phyloP scores from a whole-genome alignment of 2,888 invertebrate species.

The Polydrusus tereticollis region DNA sequence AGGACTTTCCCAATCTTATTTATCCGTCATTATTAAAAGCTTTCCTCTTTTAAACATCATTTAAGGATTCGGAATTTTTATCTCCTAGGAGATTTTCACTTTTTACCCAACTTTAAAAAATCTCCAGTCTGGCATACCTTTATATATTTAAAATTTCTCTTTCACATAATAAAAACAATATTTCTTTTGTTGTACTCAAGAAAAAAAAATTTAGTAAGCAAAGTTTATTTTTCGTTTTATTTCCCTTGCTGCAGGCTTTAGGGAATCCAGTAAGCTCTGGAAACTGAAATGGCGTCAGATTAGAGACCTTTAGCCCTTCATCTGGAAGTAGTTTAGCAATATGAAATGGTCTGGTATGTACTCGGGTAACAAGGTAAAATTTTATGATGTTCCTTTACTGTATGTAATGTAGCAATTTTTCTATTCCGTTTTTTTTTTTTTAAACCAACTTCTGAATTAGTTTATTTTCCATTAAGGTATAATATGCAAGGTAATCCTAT shows the following conservation, averaged over 20 bases:
- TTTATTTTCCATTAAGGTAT: no score
- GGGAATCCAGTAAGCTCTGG: slow-evolving; percentile 7
- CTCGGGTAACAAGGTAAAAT: neutral
- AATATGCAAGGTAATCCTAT: no score
- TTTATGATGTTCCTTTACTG: neutral
- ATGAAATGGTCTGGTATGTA: neutral
- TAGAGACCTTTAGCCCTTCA: slow-evolving; percentile 1
- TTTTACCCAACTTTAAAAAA: no score
- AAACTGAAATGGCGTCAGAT: slow-evolving; percentile 12
- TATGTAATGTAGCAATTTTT: neutral
- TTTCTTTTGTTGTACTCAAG: slow-evolving; percentile 1
- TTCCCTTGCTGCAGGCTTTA: slow-evolving; percentile 4
- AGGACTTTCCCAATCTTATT: no score
- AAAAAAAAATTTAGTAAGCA: slow-evolving; percentile 1
- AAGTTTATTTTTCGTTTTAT: slow-evolving; percentile 5
- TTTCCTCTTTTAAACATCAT: no score
- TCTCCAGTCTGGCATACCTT: neutral
- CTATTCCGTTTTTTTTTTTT: no score
- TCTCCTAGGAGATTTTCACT: no score
- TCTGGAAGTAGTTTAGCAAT: slow-evolving; percentile 3
- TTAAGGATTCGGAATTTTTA: no score
- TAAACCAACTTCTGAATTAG: no score
- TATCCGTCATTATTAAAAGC: no score
- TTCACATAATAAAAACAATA: slow-evolving; percentile 1
- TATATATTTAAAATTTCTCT: neutral